Conservation (phyloP, 2,797 vertebrate genomes). For the Sphenodon punctatus region DNA sequence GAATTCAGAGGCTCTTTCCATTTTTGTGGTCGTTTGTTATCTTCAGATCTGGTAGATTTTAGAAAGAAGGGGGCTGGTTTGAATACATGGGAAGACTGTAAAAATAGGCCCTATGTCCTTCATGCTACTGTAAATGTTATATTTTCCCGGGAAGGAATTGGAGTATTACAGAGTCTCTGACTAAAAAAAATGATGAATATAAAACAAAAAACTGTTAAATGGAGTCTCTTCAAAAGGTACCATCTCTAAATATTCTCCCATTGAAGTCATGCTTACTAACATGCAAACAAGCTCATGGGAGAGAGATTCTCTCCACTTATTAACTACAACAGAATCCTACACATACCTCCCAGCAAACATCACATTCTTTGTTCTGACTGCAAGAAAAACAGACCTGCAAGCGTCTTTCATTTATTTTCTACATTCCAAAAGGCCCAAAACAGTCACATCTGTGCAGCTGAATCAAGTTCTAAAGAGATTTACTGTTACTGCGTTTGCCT, state of each 20-base stretch:
- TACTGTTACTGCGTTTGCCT: background rate
- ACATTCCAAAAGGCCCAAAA: conserved; percentile 1
- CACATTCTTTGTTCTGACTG: background rate
- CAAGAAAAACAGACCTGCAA: background rate
- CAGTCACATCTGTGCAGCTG: background rate
- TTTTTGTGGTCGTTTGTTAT: too few species aligned
- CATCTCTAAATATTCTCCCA: background rate
- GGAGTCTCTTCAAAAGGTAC: rapidly evolving
- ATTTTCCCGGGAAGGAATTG: too few species aligned
- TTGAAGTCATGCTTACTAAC: background rate
- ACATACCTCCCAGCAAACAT: background rate
- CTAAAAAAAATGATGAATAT: rapidly evolving
- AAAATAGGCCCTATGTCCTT: background rate
- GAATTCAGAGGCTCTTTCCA: too few species aligned
- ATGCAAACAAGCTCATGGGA: background rate
- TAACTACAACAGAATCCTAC: background rate
- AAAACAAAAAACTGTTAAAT: rapidly evolving
- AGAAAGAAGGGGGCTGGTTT: background rate
- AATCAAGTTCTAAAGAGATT: background rate
- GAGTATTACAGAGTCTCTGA: background rate
- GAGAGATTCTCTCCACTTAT: background rate
- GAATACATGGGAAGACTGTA: background rate
- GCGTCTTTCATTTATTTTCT: background rate
- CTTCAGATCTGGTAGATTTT: background rate
- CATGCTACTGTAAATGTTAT: background rate